Evolutionary conservation across 2,113 vertebrate species (phyloP), one percentile per base, ranked within the genome.

Genomic region (Podilymbus podiceps): DNA sequence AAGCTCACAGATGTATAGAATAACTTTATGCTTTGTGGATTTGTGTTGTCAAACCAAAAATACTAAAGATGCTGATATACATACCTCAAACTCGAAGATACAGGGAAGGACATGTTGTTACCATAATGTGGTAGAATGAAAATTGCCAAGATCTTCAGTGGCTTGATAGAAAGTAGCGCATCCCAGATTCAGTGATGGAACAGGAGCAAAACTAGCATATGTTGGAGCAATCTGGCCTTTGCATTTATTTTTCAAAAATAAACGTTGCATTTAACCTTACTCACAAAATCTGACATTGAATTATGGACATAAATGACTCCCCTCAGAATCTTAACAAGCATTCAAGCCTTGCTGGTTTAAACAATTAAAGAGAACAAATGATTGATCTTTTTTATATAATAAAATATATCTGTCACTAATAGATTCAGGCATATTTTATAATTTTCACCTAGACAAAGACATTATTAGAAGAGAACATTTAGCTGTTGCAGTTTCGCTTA

Each of bases 381-480:
- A 97, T 95, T 97, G 93, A 96, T 95, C 62, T 79, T 73, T 91
- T 59, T 93, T 97, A 73, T 77, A 87, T 78, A 79, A 52, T 82
- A 96, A 97, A 96, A 83, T 73, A 69, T 46, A 35, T 52, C 78
- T 97, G 80, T 85, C 91, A 95, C 66, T 89, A 93, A 94, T 82
- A 96, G 88, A 96, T 86, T 67, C 68, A 90, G 76, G 50, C 21
- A 59, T 75, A 81, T 74, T 78, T 91, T 66, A 60, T 28, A 89
- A 79, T 56, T 97, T 97, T 94, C 94, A 91, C 92, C 92, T 86
- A 93, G 21, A 13, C 40, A 38, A 38, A 93, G 46, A 20, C 16
- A 63, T 92, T 95, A 52, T 33, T 62, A 71, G 73, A 91, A 87
- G 21, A 87, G 76, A 83, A 88, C 97, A 88, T 64, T 76, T 89